phyloP scores from a whole-genome alignment of 2,797 vertebrate species.

The Oreochromis mossambicus region DNA sequence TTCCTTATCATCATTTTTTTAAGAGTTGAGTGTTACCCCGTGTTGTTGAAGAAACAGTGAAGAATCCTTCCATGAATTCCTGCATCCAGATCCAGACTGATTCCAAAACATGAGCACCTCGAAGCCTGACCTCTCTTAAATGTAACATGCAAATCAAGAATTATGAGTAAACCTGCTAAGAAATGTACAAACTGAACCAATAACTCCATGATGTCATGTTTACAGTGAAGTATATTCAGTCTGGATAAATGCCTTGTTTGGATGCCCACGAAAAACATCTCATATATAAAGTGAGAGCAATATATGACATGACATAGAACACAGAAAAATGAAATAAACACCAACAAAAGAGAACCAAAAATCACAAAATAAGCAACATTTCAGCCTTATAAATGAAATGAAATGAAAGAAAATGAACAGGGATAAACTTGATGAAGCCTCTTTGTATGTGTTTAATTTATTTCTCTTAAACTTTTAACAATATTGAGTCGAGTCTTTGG shows the following conservation, averaged over 20 bases:
- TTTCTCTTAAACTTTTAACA: neutral
- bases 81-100: neutral
- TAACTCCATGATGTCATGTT: rapidly evolving
- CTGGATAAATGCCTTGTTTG: neutral
- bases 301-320: rapidly evolving
- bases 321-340: neutral
- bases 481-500: neutral
- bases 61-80: neutral
- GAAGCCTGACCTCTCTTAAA: neutral
- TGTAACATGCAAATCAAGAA: neutral
- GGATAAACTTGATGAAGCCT: neutral
- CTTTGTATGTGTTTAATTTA: neutral
- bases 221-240: neutral
- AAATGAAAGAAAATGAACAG: neutral
- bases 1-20: rapidly evolving
- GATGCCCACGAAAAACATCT: neutral
- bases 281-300: neutral
- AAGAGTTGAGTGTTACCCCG: neutral
- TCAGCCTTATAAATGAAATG: rapidly evolving
- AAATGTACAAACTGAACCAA: neutral
- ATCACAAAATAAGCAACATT: neutral
- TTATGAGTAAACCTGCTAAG: neutral
- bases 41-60: neutral
- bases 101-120: neutral
- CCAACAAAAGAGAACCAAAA: neutral